Evolutionary conservation across 2,113 vertebrate species (phyloP), one percentile per base, ranked within the genome.

Genomic region (Anser brachyrhynchus): DNA sequence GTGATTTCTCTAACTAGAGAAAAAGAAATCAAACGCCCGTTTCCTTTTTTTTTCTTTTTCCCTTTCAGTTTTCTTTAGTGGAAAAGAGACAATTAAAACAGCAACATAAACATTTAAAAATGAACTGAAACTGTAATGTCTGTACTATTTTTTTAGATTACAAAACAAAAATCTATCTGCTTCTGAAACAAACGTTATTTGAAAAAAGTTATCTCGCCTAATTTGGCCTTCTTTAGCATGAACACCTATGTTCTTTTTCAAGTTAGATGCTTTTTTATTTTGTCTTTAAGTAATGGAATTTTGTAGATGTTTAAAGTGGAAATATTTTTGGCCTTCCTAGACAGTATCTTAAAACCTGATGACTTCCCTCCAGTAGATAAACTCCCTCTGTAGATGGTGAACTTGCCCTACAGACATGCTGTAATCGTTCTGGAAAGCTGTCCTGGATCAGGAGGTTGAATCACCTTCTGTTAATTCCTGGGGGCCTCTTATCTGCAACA

Each of bases 1-100:
- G 14, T 41, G 52, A 31, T 87, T 96, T 95, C 28, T 55, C 69
- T 71, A 59, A 46, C 18, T 78, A 57, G 21, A 84, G 52, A 51
- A 77, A 74, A 90, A 84, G 33, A 67, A 81, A 87, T 81, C 20
- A 81, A 89, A 66, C 52, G 20, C 4, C n/a, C 93, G 72, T 58
- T 86, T 76, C 25, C 3, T 49, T 5, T 64, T 29, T 61, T 22
- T 39, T 9, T 1, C 43, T 25, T 75, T 61, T 62, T 39, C n/a
- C 21, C 41, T 57, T 41, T 49, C 13, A 9, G 7, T 87, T 58
- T 52, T 1, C 31, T 46, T 72, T 29, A 59, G 9, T 23, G 18
- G 25, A 6, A n/a, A 62, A 29, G 33, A 76, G 37, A 41, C 8
- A 74, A 22, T 33, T 44, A 33, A 73, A 75, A 62, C 59, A 25